A percentile compares a stretch with the other conserved stretches of the same genome.
phyloP scores from a whole-genome alignment of 2,113 vertebrate species.

The Oxyura jamaicensis region DNA sequence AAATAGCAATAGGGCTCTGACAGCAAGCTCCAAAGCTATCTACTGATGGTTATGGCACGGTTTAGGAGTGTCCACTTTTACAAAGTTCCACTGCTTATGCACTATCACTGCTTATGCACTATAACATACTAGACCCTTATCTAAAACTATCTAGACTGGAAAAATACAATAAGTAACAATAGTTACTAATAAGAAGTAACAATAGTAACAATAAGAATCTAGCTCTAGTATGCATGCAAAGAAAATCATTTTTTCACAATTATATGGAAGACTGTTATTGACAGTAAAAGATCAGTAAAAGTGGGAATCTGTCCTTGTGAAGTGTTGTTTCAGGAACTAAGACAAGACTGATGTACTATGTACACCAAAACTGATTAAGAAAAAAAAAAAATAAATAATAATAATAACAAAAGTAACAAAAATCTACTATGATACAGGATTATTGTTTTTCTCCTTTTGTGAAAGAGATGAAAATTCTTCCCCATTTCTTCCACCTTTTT shows the following conservation, averaged over 20 bases:
- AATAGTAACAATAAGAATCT: background rate
- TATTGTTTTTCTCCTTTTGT: background rate
- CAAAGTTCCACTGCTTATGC: background rate
- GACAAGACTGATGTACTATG: background rate
- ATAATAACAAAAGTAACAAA: background rate
- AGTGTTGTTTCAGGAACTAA: background rate
- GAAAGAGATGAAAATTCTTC: background rate
- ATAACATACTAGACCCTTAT: background rate
- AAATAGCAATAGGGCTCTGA: no score
- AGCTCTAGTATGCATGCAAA: background rate
- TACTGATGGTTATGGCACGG: background rate
- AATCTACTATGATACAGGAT: background rate
- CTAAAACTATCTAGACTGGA: background rate
- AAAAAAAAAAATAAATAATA: background rate
- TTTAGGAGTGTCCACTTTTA: background rate
- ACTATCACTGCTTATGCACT: background rate
- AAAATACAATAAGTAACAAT: background rate
- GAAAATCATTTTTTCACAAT: background rate
- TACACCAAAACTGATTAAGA: background rate
- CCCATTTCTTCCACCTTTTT: background rate
- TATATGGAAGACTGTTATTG: background rate
- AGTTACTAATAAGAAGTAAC: no score
- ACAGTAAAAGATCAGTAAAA: background rate
- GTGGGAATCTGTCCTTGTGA: background rate
- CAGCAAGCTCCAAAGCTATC: background rate